A percentile compares a stretch with the other conserved stretches of the same genome.
These are phyloP conservation scores for Dilophus febrilis DNA, from an alignment of 2,888 invertebrate genomes.

Conservation along the genomic window DNA sequence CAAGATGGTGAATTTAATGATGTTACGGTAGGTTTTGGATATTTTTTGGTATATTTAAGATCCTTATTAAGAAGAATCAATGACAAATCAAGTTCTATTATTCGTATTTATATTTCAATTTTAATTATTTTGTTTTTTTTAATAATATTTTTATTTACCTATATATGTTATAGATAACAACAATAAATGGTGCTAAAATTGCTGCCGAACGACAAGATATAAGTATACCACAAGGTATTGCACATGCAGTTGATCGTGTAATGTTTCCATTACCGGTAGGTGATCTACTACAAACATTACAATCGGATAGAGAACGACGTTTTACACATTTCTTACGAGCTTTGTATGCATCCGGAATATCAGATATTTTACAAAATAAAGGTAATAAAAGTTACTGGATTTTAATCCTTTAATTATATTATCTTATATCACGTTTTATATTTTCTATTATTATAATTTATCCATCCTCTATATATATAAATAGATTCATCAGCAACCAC, in stretches of 20 bases:
- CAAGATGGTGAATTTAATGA: conserved; percentile 82
- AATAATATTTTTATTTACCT: not conserved
- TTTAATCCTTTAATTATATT: no score
- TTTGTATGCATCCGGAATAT: conserved; percentile 57
- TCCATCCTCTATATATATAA: no score
- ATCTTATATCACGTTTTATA: no score
- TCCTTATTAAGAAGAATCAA: not conserved
- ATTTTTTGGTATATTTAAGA: not conserved
- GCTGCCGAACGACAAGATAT: conserved; percentile 68
- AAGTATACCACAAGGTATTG: conserved; percentile 69
- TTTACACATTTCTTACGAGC: conserved; percentile 66
- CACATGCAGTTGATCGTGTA: conserved; percentile 68
- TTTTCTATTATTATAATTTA: no score
- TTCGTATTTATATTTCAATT: no score
- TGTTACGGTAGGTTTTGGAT: conserved; percentile 38
- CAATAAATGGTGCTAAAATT: conserved; percentile 71
- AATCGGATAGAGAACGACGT: conserved; percentile 64
- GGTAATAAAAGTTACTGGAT: conserved; percentile 15
- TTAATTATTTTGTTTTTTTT: no score
- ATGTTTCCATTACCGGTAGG: conserved; percentile 84
- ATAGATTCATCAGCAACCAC: conserved; percentile 47
- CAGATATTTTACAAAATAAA: conserved; percentile 39
- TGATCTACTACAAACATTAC: conserved; percentile 66
- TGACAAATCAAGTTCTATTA: no score
- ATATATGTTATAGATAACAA: conserved; percentile 47